Percentiles rank a stretch among this genome's conserved stretches.
Conservation (phyloP, 2,888 invertebrate genomes). For the Amitus sp. region DNA sequence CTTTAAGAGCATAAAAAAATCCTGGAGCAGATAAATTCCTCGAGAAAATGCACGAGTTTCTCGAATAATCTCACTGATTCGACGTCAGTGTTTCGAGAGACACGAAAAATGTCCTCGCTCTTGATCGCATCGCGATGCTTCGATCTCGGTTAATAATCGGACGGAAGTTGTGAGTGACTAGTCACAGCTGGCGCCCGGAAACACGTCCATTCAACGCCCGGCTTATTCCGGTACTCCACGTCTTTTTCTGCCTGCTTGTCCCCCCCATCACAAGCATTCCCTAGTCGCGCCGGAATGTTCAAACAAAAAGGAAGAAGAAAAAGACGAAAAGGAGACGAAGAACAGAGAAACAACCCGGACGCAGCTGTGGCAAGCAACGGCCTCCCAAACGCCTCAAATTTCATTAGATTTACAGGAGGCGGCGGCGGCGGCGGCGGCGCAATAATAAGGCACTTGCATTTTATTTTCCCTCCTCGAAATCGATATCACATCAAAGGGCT, state of each 20-base stretch:
- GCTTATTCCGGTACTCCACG: not conserved
- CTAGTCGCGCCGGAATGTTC: conserved; percentile 14
- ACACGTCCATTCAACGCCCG: conserved; percentile 21
- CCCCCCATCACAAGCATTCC: conserved; percentile 5
- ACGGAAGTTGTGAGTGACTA: conserved; percentile 51
- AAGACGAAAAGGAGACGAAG: conserved; percentile 6
- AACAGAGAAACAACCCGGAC: not conserved
- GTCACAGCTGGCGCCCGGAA: conserved; percentile 41
- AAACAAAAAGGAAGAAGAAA: conserved; percentile 3
- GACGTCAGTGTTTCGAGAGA: no score
- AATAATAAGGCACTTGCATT: no score
- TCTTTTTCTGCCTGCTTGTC: not conserved
- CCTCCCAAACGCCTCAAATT: not conserved
- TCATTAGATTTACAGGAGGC: not conserved
- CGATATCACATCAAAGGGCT: no score
- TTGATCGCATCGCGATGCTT: no score
- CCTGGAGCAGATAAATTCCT: no score
- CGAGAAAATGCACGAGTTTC: no score
- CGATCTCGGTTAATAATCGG: conserved; percentile 46
- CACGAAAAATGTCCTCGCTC: no score
- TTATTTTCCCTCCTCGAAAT: no score
- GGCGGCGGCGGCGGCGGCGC: no score
- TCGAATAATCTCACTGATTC: no score
- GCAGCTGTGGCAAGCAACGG: conserved; percentile 7
- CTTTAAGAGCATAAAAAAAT: no score